Evolutionary conservation across 2,113 vertebrate genomes (phyloP), one percentile per base, ranked within the genome.

Genomic region (Apteryx owenii): DNA sequence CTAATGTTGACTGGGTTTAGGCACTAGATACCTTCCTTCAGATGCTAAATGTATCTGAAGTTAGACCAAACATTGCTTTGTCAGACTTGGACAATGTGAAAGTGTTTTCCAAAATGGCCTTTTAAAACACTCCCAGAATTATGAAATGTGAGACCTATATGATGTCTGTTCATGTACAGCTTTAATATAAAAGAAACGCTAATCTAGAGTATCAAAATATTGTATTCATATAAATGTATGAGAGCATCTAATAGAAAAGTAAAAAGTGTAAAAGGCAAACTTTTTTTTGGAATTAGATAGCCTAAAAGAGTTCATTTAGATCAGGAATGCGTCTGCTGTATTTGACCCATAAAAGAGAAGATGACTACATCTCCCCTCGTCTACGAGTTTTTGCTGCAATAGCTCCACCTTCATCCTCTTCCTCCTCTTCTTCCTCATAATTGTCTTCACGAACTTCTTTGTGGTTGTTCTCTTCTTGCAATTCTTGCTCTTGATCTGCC

Each of bases 351-450:
- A 68, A 56, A 54, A 38, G 4, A 8, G 40, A 18, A 18, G 46
- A 36, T 9, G 8, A 65, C 97, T 98, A 99, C 99, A 99, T 99
- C 95, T 99, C 99, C 13, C 98, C 98, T 83, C 99, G 98, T 64
- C 99, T 98, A 29, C 90, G 99, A 22, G 98, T 97, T 53, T 98
- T 98, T 97, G 98, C 98, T 69, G 97, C 97, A 20, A 36, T 72
- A 38, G 97, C 98, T 4, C 93, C 98, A 17, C 96, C 96, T 1
- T 98, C 98, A 3, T 99, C 99, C 5, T 98, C 99, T 7, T 98
- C 98, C 1, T 99, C 99, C 8, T 99, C 98, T 3, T 99, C 99
- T 40, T 99, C 99, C 42, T 99, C 99, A 3, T 99, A 99, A 40
- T 99, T 99, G 28, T 99, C 99, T 69, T 99, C 99, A 73, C 97